Evolutionary conservation across 64 coral and sea anemone genomes (phyloP), one percentile per base, ranked within the genome.

Genomic region (Trachythela sp.): DNA sequence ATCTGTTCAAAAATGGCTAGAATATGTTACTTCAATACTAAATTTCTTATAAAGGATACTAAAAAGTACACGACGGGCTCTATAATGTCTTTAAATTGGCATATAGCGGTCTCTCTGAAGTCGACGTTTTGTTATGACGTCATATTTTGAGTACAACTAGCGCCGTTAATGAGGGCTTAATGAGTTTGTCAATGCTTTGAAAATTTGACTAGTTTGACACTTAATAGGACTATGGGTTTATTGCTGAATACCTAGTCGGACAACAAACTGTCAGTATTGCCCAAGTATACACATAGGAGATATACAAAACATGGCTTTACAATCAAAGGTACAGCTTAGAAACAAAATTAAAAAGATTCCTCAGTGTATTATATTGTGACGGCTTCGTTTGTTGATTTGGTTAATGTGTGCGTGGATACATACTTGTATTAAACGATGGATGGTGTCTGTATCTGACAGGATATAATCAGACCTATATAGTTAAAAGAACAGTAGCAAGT

Each of bases 71-170:
- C 56, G 22, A 26, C 24, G n/a, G 56, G 8, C 20, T 64, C 6
- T 64, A 64, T 64, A 64, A 24, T 64, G 56, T 64, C 8, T 64
- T 64, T 64, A 20, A n/a, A 24, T 64, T 64, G 56, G 56, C 22
- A n/a, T 27, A 4, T 20, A 13, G 26, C 56, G 56, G 4, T 64
- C 20, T 64, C 24, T 9, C 56, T n/a, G 56, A 64, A 64, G 17
- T n/a, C 20, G 56, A 24, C 56, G 20, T 64, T 9, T 22, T 64
- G 56, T 64, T 64, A 64, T 64, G 6, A 64, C 4, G 26, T 64
- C 56, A 64, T 64, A 64, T 64, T 26, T 64, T 64, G 56, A 64
- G 56, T 64, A 64, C 56, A 64, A 64, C 56, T 64, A 64, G 20
- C 26, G 56, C 56, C 8, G 56, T 64, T 64, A 64, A 64, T 64